phyloP scores from a whole-genome alignment of 92 coral and sea anemone genomes.

The Porites rus region DNA sequence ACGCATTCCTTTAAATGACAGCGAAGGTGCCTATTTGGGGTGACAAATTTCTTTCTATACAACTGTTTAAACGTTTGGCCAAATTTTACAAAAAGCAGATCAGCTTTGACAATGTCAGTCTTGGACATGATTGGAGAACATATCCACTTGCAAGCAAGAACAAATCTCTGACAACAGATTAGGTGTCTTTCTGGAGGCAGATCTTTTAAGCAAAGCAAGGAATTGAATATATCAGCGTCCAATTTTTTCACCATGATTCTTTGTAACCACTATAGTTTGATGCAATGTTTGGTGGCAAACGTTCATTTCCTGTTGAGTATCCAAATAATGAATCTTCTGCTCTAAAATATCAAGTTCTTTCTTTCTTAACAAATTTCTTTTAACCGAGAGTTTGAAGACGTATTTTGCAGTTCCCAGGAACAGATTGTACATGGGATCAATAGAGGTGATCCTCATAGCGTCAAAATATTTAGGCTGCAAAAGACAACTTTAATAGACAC shows the following conservation, averaged over 20 bases:
- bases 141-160: constrained; percentile 37
- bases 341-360: constrained; percentile 33
- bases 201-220: constrained; percentile 31
- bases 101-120: too few species aligned
- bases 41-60: too few species aligned
- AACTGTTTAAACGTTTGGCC: too few species aligned
- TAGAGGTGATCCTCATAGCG: constrained; percentile 26
- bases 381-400: constrained; percentile 56
- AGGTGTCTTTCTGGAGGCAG: constrained; percentile 33
- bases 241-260: constrained; percentile 56
- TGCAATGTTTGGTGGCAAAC: constrained; percentile 49
- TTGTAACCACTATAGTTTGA: constrained; percentile 50
- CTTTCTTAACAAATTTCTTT: constrained; percentile 24
- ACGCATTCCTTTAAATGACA: too few species aligned
- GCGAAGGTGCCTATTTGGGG: too few species aligned
- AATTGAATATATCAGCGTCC: constrained; percentile 51
- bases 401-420: constrained; percentile 65
- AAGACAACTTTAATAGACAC: constrained; percentile 47
- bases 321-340: constrained; percentile 20
- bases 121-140: neutral
- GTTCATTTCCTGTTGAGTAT: constrained; percentile 67
- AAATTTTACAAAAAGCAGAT: too few species aligned
- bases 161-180: constrained; percentile 54
- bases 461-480: constrained; percentile 39
- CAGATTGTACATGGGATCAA: constrained; percentile 60